phyloP scores from a whole-genome alignment of 2,888 invertebrate genomes.

The Machimus rusticus region DNA sequence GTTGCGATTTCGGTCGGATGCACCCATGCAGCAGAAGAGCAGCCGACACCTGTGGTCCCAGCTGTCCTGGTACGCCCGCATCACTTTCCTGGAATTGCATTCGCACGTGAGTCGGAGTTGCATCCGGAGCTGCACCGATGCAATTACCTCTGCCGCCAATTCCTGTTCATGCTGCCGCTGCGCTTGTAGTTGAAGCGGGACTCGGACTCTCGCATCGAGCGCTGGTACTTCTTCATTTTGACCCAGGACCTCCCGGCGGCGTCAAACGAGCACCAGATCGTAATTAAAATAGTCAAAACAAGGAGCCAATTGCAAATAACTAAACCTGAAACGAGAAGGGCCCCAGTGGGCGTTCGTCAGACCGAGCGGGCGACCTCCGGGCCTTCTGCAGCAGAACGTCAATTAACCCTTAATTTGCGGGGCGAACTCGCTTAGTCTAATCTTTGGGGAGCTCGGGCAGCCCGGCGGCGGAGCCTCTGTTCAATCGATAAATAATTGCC shows the following conservation, averaged over 20 bases:
- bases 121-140: background rate
- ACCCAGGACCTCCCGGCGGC: constrained; percentile 89
- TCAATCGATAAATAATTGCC: background rate
- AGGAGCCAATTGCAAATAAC: constrained; percentile 82
- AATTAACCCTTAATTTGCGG: background rate
- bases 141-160: constrained; percentile 81
- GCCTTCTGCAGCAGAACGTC: background rate
- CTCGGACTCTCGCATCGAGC: constrained; percentile 79
- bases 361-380: background rate
- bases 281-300: constrained; percentile 74
- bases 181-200: constrained; percentile 78
- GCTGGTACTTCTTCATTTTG: constrained; percentile 87
- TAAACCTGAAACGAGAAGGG: constrained; percentile 67
- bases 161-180: constrained; percentile 78
- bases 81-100: constrained; percentile 72
- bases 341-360: background rate
- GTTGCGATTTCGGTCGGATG: constrained; percentile 78
- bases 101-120: background rate
- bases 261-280: constrained; percentile 87
- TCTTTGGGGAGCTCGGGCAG: background rate
- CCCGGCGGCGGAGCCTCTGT: background rate
- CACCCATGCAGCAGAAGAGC: constrained; percentile 82
- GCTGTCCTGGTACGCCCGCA: constrained; percentile 85
- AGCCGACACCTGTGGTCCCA: constrained; percentile 85
- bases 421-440: background rate